Base-by-base conservation (phyloP, 1,140 invertebrate species). In the Akabosia matsudoensis region DNA sequence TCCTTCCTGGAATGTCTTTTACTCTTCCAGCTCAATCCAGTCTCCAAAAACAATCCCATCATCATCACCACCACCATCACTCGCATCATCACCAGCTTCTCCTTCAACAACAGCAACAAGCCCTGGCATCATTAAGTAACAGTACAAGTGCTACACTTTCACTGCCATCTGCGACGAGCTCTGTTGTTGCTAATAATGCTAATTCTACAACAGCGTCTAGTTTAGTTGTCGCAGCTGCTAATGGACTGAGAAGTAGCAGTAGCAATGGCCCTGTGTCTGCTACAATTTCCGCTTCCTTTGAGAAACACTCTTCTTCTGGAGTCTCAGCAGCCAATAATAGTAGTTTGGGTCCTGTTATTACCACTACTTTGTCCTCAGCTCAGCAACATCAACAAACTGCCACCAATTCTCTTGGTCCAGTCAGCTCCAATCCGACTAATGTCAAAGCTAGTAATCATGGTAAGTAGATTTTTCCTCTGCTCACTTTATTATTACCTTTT, bases 1-100 rank as follows among this genome's bases (percentile, higher is more conserved):
- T 72, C 10, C 31, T 67, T 64, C 52, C 56, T 10, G 74, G 30
- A 13, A 67, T 67, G 61, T 67, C 61, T 4, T 67, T 67, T 67
- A 67, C 61, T 2, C 31, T 67, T 13, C 61, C 61, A 30, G 61
- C 61, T 67, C 61, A 67, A 67, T 30, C 61, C 22, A 67, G 28
- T 61, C 26, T 61, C 2, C 61, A 67, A 10, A 67, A 67, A 30
- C 61, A 67, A 30, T 7, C 1, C 28, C 70, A n/a, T 26, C 45
- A 51, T 28, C 73, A 24, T n/a, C 51, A 22, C 7, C 70, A 72
- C 28, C 61, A 28, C 4, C 61, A 67, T 31, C 61, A 31, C 10
- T n/a, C 28, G 24, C 61, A 67, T 67, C 61, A 30, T 28, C 61
- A 67, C 28, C 61, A 67, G 3, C 4, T 31, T 67, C 14, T 30